Evolutionary conservation across 2,113 vertebrate species (phyloP).

Genomic region (Terrapene triunguis): DNA sequence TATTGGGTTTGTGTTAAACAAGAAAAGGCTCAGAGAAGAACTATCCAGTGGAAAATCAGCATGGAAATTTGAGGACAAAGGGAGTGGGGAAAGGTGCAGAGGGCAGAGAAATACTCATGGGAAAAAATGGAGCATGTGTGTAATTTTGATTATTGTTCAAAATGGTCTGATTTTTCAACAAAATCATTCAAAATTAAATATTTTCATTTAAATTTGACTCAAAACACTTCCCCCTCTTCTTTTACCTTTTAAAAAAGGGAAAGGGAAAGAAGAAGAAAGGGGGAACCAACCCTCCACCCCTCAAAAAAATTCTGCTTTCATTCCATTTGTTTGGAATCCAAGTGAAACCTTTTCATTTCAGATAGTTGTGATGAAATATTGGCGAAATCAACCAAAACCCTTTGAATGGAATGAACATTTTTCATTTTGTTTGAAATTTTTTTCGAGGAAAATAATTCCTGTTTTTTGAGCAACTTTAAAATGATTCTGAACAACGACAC

Average conservation of each 20-base stretch:
- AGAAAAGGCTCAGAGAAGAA: background rate
- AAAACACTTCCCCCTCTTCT: background rate
- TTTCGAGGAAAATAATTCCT: background rate
- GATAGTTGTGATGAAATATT: background rate
- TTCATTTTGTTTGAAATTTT: background rate
- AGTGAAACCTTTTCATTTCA: background rate
- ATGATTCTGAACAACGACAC: background rate
- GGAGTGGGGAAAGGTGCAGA: background rate
- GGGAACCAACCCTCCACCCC: no score
- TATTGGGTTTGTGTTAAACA: background rate
- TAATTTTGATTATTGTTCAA: background rate
- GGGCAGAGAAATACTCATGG: background rate
- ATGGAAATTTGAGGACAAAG: background rate
- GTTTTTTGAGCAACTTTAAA: background rate
- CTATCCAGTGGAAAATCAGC: background rate
- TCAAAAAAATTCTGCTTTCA: no score
- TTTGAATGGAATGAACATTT: background rate
- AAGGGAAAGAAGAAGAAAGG: no score
- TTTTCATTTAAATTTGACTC: background rate
- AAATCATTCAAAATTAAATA: background rate
- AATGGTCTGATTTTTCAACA: background rate
- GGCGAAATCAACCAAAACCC: background rate
- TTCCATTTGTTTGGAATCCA: background rate
- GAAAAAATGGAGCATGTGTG: background rate
- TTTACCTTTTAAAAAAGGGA: no score